Evolutionary conservation across 2,888 invertebrate genomes (phyloP), one percentile per base, ranked within the genome.

Genomic region (Hypsopygia costalis): DNA sequence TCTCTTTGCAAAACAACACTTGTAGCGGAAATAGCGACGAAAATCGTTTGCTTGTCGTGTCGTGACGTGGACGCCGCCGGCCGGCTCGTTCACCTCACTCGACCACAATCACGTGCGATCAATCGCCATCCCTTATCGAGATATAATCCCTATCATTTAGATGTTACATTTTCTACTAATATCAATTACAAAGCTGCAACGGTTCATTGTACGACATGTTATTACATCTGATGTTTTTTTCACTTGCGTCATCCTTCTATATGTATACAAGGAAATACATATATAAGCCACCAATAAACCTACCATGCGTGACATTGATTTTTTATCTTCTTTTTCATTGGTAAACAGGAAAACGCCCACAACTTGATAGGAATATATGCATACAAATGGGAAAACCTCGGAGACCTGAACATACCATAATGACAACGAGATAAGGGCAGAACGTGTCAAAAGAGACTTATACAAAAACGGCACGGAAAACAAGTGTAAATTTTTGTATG

Each of bases 11-110:
- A 82, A 85, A 83, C 82, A 86, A 82, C 83, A 83, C 81, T 87
- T 79, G 83, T 79, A 79, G 86, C 83, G 79, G 83, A 85, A 85
- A 86, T 83, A 86, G 85, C 80, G 76, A 69, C 70, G 76, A 78
- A 78, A 77, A 77, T 65, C 69, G 72, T 69, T 70, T 70, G 73
- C 66, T 70, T 64, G 69, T 55, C 60, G 68, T 67, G 65, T 58
- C 65, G 65, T 59, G 55, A 55, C 62, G 60, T 52, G 38, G 51
- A 41, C 39, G 57, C 58, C 22, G 30, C 10, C 33, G 21, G 32
- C 36, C 59, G 52, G 71, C 69, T 50, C 76, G 66, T 78, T 74
- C 71, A 73, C 72, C 74, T 72, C 71, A 50, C 16, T 7, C 25
- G 25, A 25, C 8, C 25, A 6, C 25, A 7, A 25, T 16, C 16